Base-by-base conservation (phyloP, 2,888 invertebrate species). In the Macropis europaea region DNA sequence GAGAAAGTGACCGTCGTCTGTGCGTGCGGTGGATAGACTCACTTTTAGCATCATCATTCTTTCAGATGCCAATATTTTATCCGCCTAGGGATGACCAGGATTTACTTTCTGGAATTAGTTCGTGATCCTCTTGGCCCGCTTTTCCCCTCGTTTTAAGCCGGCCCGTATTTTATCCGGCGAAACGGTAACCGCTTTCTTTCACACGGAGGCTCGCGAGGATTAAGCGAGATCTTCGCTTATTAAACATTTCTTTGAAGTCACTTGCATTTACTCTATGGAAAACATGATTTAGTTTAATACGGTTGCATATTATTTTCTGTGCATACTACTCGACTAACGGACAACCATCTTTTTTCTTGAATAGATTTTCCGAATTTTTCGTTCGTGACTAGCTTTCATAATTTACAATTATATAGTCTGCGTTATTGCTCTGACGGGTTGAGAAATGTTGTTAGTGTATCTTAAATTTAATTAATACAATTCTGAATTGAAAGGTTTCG, bases 1-100 rank as follows among this genome's bases (percentile, higher is more conserved):
- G 84, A 73, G 85, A 86, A 86, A 86, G 86, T 86, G 73, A 68
- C 52, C 50, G 48, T 54, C 43, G 81, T 76, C 74, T 69, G 69
- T 73, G 75, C 69, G 77, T 71, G 71, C 77, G 68, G 56, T 61
- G 67, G 54, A 64, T 69, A 57, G 74, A 61, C 64, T 73, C 78
- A 56, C 72, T 67, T 45, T 17, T 40, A 17, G 19, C 40, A 19
- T 69, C 38, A 11, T 48, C 61, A 2, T 64, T 57, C 38, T 54
- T 48, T 48, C 22, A 17, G 6, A 5, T 59, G 13, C n/a, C 34
- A 24, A 40, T 56, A 53, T 56, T 69, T 59, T 48, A 42, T 17
- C 22, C 4, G 15, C 19, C n/a, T n/a, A n/a, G 36, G 22, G 6
- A n/a, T 24, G 42, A 43, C 13, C 50, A 45, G n/a, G 68, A 73